phyloP scores from a whole-genome alignment of 2,888 invertebrate species.

The Synergus japonicus region DNA sequence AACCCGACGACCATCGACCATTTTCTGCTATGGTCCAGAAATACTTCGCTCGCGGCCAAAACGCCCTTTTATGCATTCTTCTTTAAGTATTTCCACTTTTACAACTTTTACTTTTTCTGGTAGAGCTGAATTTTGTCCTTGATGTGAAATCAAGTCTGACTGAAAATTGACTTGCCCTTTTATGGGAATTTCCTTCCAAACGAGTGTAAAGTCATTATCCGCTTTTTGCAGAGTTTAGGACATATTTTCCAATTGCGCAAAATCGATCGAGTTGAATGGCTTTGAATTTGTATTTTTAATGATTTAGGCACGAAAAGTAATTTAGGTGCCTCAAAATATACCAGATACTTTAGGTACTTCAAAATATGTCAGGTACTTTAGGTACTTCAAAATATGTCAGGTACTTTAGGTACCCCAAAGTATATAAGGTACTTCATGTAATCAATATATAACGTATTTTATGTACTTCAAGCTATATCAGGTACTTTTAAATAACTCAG shows the following conservation, averaged over 20 bases:
- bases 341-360: no score
- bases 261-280: neutral
- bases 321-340: no score
- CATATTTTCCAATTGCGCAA: neutral
- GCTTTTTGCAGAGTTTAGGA: neutral
- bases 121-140: neutral
- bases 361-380: no score
- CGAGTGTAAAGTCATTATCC: neutral
- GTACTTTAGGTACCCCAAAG: no score
- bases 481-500: no score
- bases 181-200: neutral
- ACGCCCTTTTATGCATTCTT: neutral
- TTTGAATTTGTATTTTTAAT: neutral
- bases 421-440: no score
- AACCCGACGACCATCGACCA: neutral
- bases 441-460: no score
- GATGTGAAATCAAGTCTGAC: neutral
- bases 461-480: no score
- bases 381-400: no score
- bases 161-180: neutral
- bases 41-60: neutral
- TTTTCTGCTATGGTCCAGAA: neutral
- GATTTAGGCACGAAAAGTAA: no score
- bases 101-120: neutral
- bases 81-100: neutral